Evolutionary conservation across 30 jellyfish, hydroid and myxozoan species (phyloP), one percentile per base, ranked within the genome.

Genomic region (Cassiopea xamachana): DNA sequence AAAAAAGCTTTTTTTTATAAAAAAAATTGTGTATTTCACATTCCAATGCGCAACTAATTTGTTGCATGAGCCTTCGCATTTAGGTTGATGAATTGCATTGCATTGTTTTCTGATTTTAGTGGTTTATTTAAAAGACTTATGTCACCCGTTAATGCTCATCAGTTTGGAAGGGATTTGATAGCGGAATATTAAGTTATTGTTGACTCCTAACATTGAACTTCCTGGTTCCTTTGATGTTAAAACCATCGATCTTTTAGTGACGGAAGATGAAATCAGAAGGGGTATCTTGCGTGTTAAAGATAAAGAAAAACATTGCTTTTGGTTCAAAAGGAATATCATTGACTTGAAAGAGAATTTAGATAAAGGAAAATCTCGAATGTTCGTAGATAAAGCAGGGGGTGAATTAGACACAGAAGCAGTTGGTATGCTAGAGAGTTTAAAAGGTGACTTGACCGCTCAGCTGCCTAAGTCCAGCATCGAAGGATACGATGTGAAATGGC

Each of bases 251-350:
- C 68, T 72, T 48, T 44, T 72, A 94, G 98, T 94, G 13, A 94
- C 98, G 17, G 98, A 94, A 46, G 97, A 94, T 60, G 98, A 94
- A 61, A 94, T 94, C 60, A 62, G 84, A 18, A 78, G 97, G 68
- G 98, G 97, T 46, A 81, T 94, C 4, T 61, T 94, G n/a, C 75
- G 90, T 7, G 97, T 94, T 0, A 94, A 90, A 86, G 86, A 90
- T 16, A 81, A 69, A 48, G 50, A 55, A 12, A 80, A 81, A 50
- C 98, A 94, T 60, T 94, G 98, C 80, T 81, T 10, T 68, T 94
- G 98, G 98, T 94, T 94, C 82, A 83, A 94, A 51, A 95, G 98
- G 16, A 82, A 85, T 73, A 94, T 94, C 76, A 69, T 81, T 8
- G 94, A 94, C 84, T 17, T 94, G 18, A 50, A 86, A 19, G 96